A percentile compares a stretch with the other conserved stretches of the same genome.
Conservation (phyloP, 2,113 vertebrate species). For the Prunella himalayana region DNA sequence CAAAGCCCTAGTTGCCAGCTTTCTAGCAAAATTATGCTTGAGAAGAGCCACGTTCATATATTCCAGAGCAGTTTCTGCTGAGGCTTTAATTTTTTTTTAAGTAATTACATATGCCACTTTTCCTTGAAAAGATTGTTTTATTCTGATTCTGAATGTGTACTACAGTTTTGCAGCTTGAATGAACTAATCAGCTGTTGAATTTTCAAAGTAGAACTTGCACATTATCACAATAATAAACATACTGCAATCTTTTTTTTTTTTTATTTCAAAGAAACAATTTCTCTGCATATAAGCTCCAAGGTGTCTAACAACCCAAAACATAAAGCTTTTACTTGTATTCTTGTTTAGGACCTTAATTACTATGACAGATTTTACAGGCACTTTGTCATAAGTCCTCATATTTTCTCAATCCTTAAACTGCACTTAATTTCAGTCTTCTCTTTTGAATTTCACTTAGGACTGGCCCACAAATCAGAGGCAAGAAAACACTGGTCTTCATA, state of each 20-base stretch:
- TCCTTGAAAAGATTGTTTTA: neutral
- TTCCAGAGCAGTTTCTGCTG: neutral
- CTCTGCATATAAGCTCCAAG: neutral
- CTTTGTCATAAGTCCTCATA: neutral
- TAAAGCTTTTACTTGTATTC: neutral
- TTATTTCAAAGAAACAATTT: neutral
- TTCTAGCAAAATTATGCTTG: neutral
- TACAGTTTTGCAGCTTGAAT: neutral
- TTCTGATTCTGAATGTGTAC: neutral
- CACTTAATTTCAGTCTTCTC: neutral
- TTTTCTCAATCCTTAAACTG: neutral
- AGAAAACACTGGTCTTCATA: neutral
- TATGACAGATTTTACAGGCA: neutral
- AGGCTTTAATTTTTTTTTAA: neutral
- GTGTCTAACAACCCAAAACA: neutral
- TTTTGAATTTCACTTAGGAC: neutral
- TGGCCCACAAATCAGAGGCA: neutral
- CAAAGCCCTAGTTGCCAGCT: neutral
- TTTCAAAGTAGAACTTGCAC: neutral
- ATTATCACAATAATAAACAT: neutral
- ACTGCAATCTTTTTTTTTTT: neutral
- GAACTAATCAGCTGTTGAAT: neutral
- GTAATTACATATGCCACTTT: neutral
- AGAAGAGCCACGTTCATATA: neutral
- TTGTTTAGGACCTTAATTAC: neutral